Base-by-base conservation (phyloP, 1,140 invertebrate genomes). In the Polyergus mexicanus region DNA sequence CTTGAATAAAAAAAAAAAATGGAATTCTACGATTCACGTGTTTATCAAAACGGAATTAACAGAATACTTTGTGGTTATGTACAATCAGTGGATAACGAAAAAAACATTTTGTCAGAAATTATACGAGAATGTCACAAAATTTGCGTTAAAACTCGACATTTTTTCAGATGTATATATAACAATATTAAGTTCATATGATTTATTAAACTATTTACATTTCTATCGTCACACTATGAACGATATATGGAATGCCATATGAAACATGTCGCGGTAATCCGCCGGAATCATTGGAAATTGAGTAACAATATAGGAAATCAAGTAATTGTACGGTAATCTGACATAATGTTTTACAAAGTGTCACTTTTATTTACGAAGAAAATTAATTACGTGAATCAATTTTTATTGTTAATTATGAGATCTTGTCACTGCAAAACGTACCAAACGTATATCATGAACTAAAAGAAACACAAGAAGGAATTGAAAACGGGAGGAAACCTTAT, bases 401-500 rank as follows among this genome's bases (percentile, higher is more conserved):
- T 87, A 84, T 22, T 71, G 83, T 74, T 60, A 84, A 84, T 78
- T 86, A 74, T 0, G 16, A 13, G 22, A 77, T 1, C 10, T 2
- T 19, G 0, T 19, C 62, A 71, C 19, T 7, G 35, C 1, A 8
- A 75, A 76, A 89, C 91, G 41, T 88, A 93, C 91, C 91, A 66
- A 76, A 92, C 63, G 71, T 91, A 19, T 88, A 89, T 63, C 89
- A 51, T 60, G 68, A 81, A 86, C 89, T 84, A 83, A 92, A 92
- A 92, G 91, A 92, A 91, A 77, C 76, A 91, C 85, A 84, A 89
- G 92, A 88, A 4, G 16, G 22, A 72, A 32, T 16, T 4, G 35
- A 19, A 35, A 62, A 22, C 10, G 3, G 5, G 10, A 28, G 60
- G 25, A 63, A 16, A 63, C 16, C 16, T 63, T 28, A 28, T 25